A percentile compares a stretch with the other conserved stretches of the same genome.
Conservation (phyloP, 2,113 vertebrate genomes). For the Globicephala melas region DNA sequence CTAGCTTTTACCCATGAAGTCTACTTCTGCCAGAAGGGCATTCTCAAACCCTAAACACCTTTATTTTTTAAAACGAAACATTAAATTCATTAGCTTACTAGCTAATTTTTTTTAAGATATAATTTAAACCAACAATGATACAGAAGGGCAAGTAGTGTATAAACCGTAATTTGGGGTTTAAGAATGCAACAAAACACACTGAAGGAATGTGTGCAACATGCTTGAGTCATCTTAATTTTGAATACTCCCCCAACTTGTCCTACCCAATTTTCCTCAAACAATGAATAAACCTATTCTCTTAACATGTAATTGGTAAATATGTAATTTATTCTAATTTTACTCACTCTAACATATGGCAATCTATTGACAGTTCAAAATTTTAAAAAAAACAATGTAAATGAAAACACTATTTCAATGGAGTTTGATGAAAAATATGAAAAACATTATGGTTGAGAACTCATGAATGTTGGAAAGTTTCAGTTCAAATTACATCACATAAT, state of each 20-base stretch:
- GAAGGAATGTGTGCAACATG: not conserved
- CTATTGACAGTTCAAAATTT: slow-evolving; percentile 13
- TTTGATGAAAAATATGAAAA: slow-evolving; percentile 43
- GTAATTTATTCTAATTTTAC: slow-evolving; percentile 14
- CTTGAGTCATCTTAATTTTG: not conserved
- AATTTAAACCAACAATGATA: slow-evolving; percentile 16
- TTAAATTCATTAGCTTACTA: slow-evolving; percentile 43
- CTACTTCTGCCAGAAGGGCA: not conserved
- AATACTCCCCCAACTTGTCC: not conserved
- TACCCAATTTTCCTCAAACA: not conserved
- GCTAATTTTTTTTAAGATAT: not conserved
- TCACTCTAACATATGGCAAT: slow-evolving; percentile 14
- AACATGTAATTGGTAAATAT: not conserved
- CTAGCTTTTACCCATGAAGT: slow-evolving; percentile 8
- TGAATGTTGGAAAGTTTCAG: slow-evolving; percentile 36
- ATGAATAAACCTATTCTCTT: not conserved
- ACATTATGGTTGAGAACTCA: slow-evolving; percentile 59
- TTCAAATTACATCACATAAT: slow-evolving; percentile 22
- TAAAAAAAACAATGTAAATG: not conserved
- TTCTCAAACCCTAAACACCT: not conserved
- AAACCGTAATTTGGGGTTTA: slow-evolving; percentile 36
- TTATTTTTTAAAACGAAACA: slow-evolving; percentile 23
- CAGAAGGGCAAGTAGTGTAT: not conserved
- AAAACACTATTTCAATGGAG: slow-evolving; percentile 46
- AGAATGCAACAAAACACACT: not conserved